These are phyloP conservation scores for Trichogramma dendrolimi DNA, from an alignment of 2,888 invertebrate species.

Conservation along the genomic window DNA sequence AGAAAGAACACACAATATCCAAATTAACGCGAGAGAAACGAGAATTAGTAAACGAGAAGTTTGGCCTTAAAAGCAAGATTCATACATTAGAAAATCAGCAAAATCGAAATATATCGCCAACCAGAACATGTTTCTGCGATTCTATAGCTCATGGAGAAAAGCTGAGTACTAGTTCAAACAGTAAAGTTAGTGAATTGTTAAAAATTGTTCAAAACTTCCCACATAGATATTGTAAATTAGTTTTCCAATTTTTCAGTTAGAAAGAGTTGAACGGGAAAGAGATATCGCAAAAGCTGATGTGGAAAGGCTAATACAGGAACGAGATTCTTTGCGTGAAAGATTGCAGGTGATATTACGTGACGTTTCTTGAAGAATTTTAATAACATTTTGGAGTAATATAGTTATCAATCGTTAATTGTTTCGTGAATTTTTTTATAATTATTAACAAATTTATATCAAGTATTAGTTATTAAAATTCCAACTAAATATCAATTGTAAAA, in stretches of 20 bases:
- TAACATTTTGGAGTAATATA: neutral
- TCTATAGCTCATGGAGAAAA: slow-evolving; percentile 7
- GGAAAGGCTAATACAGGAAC: slow-evolving; percentile 59
- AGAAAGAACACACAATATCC: slow-evolving; percentile 50
- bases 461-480: too few species aligned
- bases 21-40: slow-evolving; percentile 52
- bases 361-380: slow-evolving; percentile 16
- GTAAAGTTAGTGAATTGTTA: slow-evolving; percentile 18
- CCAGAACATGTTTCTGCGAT: slow-evolving; percentile 31
- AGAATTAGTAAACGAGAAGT: slow-evolving; percentile 51
- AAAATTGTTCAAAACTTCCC: slow-evolving; percentile 1
- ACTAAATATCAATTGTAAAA: too few species aligned
- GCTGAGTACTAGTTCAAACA: neutral
- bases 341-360: slow-evolving; percentile 52
- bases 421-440: neutral
- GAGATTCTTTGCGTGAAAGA: slow-evolving; percentile 58
- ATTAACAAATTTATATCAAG: neutral
- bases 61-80: slow-evolving; percentile 49
- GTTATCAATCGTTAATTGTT: neutral
- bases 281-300: slow-evolving; percentile 58
- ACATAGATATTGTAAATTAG: neutral
- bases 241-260: slow-evolving; percentile 34
- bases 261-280: slow-evolving; percentile 55
- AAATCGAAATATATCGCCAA: slow-evolving; percentile 34
- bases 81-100: slow-evolving; percentile 40